Conservation (phyloP, 2,797 vertebrate species). For the Neoniphon sammara region DNA sequence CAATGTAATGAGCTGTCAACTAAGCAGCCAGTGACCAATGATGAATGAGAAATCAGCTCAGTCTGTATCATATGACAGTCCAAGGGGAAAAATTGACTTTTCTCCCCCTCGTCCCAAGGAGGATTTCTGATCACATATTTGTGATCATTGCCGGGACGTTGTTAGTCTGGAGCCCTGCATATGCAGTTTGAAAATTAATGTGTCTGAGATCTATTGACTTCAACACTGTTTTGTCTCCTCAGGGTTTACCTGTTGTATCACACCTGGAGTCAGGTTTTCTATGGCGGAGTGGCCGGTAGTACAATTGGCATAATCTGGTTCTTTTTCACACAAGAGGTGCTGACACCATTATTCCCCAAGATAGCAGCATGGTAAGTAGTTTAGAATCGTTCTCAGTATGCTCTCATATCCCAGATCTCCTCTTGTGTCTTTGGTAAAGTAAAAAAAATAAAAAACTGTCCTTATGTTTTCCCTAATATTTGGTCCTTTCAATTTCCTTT, state of each 20-base stretch:
- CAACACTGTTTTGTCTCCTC: constrained; percentile 32
- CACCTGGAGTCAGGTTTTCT: constrained; percentile 97
- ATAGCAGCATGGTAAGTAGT: constrained; percentile 95
- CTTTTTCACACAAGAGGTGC: constrained; percentile 95
- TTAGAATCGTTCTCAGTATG: not conserved
- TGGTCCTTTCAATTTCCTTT: constrained; percentile 8
- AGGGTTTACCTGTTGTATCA: constrained; percentile 99
- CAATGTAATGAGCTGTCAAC: too few species aligned
- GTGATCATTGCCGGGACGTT: too few species aligned
- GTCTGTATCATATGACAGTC: too few species aligned
- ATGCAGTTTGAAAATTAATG: too few species aligned
- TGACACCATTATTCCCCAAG: constrained; percentile 97
- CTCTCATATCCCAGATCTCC: constrained; percentile 47
- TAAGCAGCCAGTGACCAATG: too few species aligned
- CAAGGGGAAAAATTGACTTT: too few species aligned
- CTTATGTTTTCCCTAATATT: constrained; percentile 2
- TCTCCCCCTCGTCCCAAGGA: too few species aligned
- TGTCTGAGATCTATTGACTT: not conserved
- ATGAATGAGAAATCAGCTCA: too few species aligned
- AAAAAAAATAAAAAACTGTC: constrained; percentile 3
- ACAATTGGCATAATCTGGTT: constrained; percentile 94
- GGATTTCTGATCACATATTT: too few species aligned
- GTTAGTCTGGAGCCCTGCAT: too few species aligned
- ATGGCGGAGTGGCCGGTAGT: constrained; percentile 90
- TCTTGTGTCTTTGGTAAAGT: constrained; percentile 47